Evolutionary conservation across 92 coral and sea anemone genomes (phyloP), one percentile per base, ranked within the genome.

Genomic region (Montipora capitata): DNA sequence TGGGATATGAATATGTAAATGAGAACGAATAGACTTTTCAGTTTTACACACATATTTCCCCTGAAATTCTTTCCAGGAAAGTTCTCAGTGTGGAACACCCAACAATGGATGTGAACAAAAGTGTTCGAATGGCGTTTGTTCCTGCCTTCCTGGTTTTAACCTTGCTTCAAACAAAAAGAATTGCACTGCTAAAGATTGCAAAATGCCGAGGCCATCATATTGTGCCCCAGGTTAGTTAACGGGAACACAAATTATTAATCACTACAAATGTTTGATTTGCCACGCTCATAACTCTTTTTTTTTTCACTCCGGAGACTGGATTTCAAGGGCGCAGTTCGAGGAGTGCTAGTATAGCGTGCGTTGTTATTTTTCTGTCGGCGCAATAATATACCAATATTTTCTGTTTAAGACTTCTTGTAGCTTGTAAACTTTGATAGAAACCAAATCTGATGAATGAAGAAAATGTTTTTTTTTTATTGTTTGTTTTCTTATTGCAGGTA

Each of bases 51-150:
- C 62, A 56, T 4, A 15, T 17, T 15, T 17, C 8, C 20, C 10
- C 13, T 17, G n/a, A 17, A 16, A 17, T 56, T n/a, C 17, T 4
- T 74, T 58, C 0, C 52, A 97, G 99, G 91, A 92, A 14, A 84
- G 96, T 4, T 77, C 99, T 35, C 90, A 80, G 45, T 97, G 99
- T 63, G 99, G 99, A 66, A 71, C 92, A 9, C 80, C 88, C 1
- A 97, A 97, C 89, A 96, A 96, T 76, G 99, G 99, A 61, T 97
- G 99, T 69, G 93, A 95, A 42, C 99, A 97, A 62, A 88, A 68
- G 56, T 97, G 99, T 52, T 88, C 89, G 45, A 96, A 94, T 76
- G 98, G 98, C 62, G 83, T 90, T 40, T 97, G 99, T 65, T 94
- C 98, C 9, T 97, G 99, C 75, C 83, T 87, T 52, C 83, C 96